A percentile compares a stretch with the other conserved stretches of the same genome.
Conservation (phyloP, 2,113 vertebrate species). For the Isichthys henryi region DNA sequence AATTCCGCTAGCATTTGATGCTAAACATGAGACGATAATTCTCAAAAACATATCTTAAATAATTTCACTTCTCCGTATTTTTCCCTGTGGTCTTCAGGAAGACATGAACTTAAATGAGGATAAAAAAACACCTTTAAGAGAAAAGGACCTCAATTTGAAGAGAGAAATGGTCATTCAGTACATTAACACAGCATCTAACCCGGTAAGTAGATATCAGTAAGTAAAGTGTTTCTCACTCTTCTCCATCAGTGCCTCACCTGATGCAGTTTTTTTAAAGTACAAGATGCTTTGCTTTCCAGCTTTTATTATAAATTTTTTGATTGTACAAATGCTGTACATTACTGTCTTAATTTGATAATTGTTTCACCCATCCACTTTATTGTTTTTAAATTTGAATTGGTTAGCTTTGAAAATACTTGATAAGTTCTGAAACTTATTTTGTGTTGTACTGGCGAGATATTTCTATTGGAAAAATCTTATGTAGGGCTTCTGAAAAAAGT, state of each 20-base stretch:
- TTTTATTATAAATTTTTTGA: too few relatives aligned
- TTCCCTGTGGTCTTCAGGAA: conserved; percentile 66
- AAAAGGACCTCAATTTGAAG: conserved; percentile 87
- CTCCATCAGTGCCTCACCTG: too few relatives aligned
- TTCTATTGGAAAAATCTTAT: too few relatives aligned
- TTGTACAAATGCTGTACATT: background rate
- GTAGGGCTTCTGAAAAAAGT: too few relatives aligned
- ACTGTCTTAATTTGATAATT: too few relatives aligned
- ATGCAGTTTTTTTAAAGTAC: background rate
- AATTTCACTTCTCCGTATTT: conserved; percentile 17
- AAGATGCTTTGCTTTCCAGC: too few relatives aligned
- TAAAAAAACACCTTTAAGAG: conserved; percentile 85
- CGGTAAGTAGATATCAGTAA: conserved; percentile 65
- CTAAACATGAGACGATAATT: background rate
- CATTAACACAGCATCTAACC: conserved; percentile 81
- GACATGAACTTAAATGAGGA: conserved; percentile 99
- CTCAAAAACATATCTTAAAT: background rate
- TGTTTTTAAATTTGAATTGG: too few relatives aligned
- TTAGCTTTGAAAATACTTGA: too few relatives aligned
- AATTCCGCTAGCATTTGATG: background rate
- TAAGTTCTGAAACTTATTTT: too few relatives aligned
- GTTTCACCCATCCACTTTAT: too few relatives aligned
- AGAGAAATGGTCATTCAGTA: conserved; percentile 97
- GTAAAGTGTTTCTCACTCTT: too few relatives aligned
- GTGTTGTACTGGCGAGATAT: too few relatives aligned